phyloP scores from a whole-genome alignment of 2,113 vertebrate genomes.

The Sinocyclocheilus anophthalmus region DNA sequence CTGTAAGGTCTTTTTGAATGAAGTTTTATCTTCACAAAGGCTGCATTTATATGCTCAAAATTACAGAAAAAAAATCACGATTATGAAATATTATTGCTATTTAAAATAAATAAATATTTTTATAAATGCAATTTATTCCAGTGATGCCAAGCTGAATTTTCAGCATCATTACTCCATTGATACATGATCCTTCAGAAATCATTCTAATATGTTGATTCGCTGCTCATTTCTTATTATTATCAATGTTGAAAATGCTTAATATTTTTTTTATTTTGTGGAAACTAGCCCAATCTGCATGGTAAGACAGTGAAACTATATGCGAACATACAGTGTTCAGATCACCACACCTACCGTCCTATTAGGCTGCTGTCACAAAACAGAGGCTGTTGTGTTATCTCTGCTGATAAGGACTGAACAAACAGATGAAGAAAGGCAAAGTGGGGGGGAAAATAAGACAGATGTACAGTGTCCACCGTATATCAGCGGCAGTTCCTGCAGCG shows the following conservation, averaged over 20 bases:
- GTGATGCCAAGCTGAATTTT: neutral
- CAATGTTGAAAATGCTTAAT: neutral
- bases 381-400: slow-evolving; percentile 47
- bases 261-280: neutral
- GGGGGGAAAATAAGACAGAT: neutral
- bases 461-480: neutral
- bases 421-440: slow-evolving; percentile 40
- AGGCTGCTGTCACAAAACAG: slow-evolving; percentile 57
- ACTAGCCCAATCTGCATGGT: neutral
- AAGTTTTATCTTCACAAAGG: neutral
- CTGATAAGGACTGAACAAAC: slow-evolving; percentile 54
- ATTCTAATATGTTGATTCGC: neutral
- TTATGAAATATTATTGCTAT: neutral
- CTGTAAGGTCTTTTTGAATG: neutral
- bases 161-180: neutral
- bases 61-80: neutral
- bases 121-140: neutral
- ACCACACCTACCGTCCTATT: slow-evolving; percentile 51
- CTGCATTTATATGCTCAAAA: neutral
- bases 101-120: neutral
- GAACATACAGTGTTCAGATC: slow-evolving; percentile 41
- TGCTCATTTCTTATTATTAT: neutral
- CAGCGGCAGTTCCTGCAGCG: neutral
- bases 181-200: neutral
- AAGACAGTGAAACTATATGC: slow-evolving; percentile 10